A percentile compares a stretch with the other conserved stretches of the same genome.
phyloP scores from a whole-genome alignment of 1,140 invertebrate genomes.

The Ladona fulva region DNA sequence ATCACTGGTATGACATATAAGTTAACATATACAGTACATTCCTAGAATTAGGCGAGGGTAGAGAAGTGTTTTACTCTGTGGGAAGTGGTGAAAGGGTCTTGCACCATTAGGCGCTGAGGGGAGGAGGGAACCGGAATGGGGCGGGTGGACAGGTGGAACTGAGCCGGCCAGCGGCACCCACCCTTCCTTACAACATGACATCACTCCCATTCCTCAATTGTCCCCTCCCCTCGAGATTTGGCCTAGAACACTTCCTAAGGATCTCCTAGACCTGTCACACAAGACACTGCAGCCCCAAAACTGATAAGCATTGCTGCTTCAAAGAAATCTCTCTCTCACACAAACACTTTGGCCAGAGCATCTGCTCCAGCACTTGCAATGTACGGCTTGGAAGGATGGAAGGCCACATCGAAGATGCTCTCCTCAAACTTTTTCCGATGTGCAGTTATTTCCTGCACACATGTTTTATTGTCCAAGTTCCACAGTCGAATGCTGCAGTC shows the following conservation, averaged over 20 bases:
- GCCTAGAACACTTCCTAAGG: too few species aligned
- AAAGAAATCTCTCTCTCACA: slow-evolving; percentile 39
- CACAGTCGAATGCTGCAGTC: slow-evolving; percentile 98
- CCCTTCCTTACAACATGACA: background rate
- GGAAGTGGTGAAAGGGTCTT: background rate
- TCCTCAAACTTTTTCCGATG: slow-evolving; percentile 99
- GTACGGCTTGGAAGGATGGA: slow-evolving; percentile 96
- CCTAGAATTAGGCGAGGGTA: background rate
- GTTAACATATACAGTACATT: slow-evolving; percentile 3
- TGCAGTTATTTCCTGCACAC: slow-evolving; percentile 98
- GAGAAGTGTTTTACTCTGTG: background rate
- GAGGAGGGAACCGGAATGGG: background rate
- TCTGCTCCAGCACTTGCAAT: slow-evolving; percentile 98
- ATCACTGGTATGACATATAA: background rate
- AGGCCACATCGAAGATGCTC: slow-evolving; percentile 97
- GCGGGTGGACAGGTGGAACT: background rate
- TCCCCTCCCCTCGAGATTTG: background rate
- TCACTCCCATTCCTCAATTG: background rate
- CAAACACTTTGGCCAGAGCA: slow-evolving; percentile 95
- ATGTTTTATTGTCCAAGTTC: slow-evolving; percentile 98
- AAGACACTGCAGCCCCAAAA: background rate
- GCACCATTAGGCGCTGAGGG: background rate
- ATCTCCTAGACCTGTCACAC: background rate
- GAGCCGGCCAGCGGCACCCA: background rate
- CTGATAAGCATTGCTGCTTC: background rate